These are phyloP conservation scores for Ispidina picta DNA, from an alignment of 2,797 vertebrate species.

Conservation along the genomic window DNA sequence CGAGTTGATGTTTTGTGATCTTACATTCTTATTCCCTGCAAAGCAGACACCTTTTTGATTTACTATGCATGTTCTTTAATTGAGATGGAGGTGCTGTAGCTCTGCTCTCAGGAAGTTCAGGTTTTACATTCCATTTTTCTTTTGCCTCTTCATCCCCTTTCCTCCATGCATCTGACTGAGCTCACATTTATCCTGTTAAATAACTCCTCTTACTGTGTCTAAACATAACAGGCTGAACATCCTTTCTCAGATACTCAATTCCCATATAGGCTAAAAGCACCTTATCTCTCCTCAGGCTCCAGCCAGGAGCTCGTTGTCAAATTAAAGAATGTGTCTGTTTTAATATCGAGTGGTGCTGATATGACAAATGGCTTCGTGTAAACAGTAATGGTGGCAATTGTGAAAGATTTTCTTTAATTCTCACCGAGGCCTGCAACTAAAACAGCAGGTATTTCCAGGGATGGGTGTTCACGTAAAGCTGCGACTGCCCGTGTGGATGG, in stretches of 20 bases:
- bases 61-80: constrained; percentile 16
- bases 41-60: constrained; percentile 36
- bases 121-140: constrained; percentile 10
- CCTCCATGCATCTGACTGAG: fast-evolving
- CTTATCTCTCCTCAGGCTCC: constrained; percentile 10
- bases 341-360: background rate
- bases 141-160: background rate
- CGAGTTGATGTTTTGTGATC: constrained; percentile 6
- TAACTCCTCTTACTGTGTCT: constrained; percentile 1
- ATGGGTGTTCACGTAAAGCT: background rate
- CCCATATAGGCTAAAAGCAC: background rate
- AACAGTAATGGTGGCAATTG: background rate
- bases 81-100: constrained; percentile 38
- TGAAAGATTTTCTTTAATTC: background rate
- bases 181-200: constrained; percentile 11
- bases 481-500: background rate
- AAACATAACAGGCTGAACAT: background rate
- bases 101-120: constrained; percentile 1
- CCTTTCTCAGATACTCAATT: constrained; percentile 7
- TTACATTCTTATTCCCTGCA: constrained; percentile 13
- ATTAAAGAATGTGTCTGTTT: constrained; percentile 9
- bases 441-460: background rate
- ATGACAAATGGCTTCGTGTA: constrained; percentile 24
- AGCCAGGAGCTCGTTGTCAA: constrained; percentile 35
- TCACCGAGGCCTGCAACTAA: background rate